Percentiles rank a stretch among this genome's conserved stretches.
Conservation (phyloP, 2,113 vertebrate genomes). For the Daboia siamensis region DNA sequence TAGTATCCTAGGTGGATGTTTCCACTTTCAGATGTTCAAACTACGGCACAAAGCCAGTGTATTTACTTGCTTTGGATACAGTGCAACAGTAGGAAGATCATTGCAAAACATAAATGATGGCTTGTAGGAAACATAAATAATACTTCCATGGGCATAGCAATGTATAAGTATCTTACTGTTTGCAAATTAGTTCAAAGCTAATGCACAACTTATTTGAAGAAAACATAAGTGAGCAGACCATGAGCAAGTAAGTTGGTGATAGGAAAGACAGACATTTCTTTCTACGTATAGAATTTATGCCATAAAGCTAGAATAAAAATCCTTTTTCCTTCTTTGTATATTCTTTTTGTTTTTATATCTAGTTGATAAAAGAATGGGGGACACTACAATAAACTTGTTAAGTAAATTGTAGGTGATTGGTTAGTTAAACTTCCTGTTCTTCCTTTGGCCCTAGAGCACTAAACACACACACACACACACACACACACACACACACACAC, state of each 20-base stretch:
- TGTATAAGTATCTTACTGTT: neutral
- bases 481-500: constrained; percentile 47
- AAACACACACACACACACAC: constrained; percentile 46
- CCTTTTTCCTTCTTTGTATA: neutral
- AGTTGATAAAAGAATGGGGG: neutral
- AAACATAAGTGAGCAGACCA: neutral
- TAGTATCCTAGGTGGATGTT: neutral
- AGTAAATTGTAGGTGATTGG: constrained; percentile 1
- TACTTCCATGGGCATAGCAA: neutral
- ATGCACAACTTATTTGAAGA: neutral
- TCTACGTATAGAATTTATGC: neutral
- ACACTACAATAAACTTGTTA: neutral
- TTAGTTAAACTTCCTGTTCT: constrained; percentile 35
- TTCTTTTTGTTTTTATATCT: neutral
- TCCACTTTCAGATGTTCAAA: neutral
- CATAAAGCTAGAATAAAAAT: neutral
- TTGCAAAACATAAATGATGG: neutral
- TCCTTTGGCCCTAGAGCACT: constrained; percentile 39
- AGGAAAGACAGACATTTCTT: neutral
- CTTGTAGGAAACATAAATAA: neutral
- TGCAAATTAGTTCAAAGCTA: neutral
- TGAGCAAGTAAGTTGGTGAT: neutral
- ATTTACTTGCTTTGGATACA: neutral
- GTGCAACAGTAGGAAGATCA: neutral
- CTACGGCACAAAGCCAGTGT: neutral